Conservation (phyloP, 2,797 vertebrate species). For the Poliocrania exsul region DNA sequence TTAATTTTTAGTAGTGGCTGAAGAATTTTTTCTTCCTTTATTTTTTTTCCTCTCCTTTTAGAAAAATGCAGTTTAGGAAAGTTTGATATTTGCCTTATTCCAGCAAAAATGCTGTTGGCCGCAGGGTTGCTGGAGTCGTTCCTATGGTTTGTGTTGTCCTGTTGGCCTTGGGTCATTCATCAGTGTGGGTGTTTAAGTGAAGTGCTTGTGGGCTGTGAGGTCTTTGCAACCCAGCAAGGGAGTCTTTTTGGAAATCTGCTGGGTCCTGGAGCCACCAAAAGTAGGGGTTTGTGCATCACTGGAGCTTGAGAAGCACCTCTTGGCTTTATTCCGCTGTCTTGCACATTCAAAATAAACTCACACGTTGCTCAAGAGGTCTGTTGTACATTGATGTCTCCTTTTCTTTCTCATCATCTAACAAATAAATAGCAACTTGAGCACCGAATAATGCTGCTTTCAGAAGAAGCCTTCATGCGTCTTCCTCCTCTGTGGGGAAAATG, state of each 20-base stretch:
- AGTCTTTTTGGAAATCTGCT: neutral
- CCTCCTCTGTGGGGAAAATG: neutral
- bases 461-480: neutral
- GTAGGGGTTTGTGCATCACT: accelerated
- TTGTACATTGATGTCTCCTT: neutral
- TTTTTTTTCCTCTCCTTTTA: neutral
- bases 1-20: neutral
- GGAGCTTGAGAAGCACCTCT: neutral
- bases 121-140: neutral
- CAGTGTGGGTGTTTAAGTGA: neutral
- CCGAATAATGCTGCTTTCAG: slow-evolving; percentile 27
- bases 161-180: neutral
- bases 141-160: neutral
- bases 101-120: neutral
- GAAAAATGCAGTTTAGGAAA: neutral
- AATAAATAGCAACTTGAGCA: slow-evolving; percentile 2
- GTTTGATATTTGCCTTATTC: neutral
- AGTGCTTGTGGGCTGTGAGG: accelerated
- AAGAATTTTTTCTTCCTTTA: neutral
- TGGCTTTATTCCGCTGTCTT: accelerated
- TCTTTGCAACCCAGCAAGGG: neutral
- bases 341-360: neutral
- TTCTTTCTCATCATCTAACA: neutral
- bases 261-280: neutral
- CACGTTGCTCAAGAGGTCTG: neutral